phyloP scores from a whole-genome alignment of 1,140 invertebrate genomes.

The Bombus affinis region DNA sequence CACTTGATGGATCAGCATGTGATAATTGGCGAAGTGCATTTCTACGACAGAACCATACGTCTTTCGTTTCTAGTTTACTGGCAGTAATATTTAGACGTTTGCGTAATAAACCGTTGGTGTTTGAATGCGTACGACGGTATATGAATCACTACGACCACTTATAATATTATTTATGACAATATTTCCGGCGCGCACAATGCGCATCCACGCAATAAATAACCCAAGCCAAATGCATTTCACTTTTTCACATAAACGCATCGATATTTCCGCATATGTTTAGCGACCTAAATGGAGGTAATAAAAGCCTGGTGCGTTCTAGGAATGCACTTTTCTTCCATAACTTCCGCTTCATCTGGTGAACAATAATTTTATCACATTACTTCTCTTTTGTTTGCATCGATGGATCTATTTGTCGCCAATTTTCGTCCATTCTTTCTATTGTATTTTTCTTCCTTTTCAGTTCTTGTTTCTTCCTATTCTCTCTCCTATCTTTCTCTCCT shows the following conservation, averaged over 20 bases:
- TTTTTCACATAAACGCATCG: slow-evolving; percentile 9
- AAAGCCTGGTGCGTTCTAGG: background rate
- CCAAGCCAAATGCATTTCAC: background rate
- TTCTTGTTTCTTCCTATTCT: background rate
- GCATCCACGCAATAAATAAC: slow-evolving; percentile 26
- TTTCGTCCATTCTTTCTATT: background rate
- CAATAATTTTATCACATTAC: background rate
- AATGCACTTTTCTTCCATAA: background rate
- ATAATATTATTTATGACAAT: slow-evolving; percentile 30
- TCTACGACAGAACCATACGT: background rate
- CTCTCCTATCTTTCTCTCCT: too few relatives aligned
- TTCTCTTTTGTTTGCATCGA: background rate
- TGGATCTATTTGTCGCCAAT: background rate
- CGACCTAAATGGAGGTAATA: background rate
- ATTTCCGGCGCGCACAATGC: slow-evolving; percentile 10
- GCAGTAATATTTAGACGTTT: background rate
- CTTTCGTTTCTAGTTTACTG: background rate
- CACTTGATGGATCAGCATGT: background rate
- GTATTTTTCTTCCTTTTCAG: background rate
- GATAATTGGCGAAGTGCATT: background rate
- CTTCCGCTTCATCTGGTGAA: background rate
- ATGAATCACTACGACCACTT: slow-evolving; percentile 6
- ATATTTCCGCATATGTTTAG: background rate
- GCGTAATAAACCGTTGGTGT: background rate
- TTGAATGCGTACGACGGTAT: background rate